Evolutionary conservation across 1,140 invertebrate species (phyloP).

Genomic region (Bradysia coprophila): DNA sequence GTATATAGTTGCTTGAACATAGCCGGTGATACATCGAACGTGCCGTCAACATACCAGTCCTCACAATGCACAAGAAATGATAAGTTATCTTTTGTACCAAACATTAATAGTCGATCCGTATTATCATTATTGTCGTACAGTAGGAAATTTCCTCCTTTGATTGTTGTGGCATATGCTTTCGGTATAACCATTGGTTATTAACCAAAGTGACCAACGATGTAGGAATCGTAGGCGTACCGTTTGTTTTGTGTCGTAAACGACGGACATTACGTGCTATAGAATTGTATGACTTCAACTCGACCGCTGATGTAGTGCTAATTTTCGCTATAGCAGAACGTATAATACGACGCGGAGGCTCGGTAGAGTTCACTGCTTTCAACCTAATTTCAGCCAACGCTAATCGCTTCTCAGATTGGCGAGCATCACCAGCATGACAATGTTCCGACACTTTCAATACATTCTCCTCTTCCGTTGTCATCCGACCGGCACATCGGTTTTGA

Average conservation of each 20-base stretch:
- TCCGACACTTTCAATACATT: too few species aligned
- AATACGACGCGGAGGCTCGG: background rate
- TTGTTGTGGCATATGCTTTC: background rate
- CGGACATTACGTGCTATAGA: background rate
- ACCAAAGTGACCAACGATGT: background rate
- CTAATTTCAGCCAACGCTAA: background rate
- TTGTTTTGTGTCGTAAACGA: background rate
- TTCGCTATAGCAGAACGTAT: background rate
- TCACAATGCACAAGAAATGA: background rate
- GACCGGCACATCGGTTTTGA: too few species aligned
- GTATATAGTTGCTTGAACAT: background rate
- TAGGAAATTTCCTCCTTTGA: background rate
- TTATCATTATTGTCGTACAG: background rate
- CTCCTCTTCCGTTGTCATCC: too few species aligned
- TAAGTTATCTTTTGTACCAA: background rate
- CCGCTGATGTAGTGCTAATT: background rate
- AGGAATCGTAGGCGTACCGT: background rate
- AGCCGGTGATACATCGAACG: background rate
- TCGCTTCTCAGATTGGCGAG: background rate
- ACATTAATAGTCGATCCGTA: background rate
- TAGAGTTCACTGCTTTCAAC: background rate
- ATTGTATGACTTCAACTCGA: background rate
- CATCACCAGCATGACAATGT: background rate
- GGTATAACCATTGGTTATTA: too few species aligned
- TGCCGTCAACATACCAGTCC: background rate